Evolutionary conservation across 2,113 vertebrate species (phyloP), one percentile per base, ranked within the genome.

Genomic region (Elephantulus edwardii): DNA sequence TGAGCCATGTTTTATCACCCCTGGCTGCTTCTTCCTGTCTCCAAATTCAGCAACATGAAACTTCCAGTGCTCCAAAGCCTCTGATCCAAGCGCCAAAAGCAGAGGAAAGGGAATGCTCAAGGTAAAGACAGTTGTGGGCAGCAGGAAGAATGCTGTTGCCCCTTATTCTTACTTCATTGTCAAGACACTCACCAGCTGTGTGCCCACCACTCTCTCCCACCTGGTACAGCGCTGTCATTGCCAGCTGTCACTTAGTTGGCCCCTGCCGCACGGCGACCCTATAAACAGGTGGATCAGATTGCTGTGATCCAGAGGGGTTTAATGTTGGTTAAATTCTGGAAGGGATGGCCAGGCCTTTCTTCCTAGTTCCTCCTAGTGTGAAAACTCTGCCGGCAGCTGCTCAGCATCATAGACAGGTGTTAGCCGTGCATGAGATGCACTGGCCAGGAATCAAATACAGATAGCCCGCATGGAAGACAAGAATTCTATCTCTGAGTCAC

Each of bases 1-100:
- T 92, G 91, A 95, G 83, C 88, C 91, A 77, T 88, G 50, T 88
- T 93, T 94, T 91, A 96, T 94, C 75, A 0, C 22, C 85, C 83
- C 85, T 64, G 54, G 70, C 86, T 88, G 78, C 64, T 72, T 91
- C 87, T 93, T 95, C 89, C 85, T 83, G 84, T 89, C 78, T 93
- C 89, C 82, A 93, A 93, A 95, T 82, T 86, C 66, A 89, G 94
- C 48, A 82, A 66, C 60, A 62, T 54, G 84, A 89, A 76, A 86
- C 56, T 77, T 86, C 70, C 83, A 91, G 42, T 44, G 58, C 52
- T 90, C 62, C n/a, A 60, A 83, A 78, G 48, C 16, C 46, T 89
- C 85, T 74, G 62, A 35, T 88, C 46, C 68, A 94, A 91, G 81
- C 64, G 72, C 76, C 72, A 88, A 80, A 89, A 89, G 38, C 44